Base-by-base conservation (phyloP, 2,888 invertebrate genomes). In the Pheosia tremula region DNA sequence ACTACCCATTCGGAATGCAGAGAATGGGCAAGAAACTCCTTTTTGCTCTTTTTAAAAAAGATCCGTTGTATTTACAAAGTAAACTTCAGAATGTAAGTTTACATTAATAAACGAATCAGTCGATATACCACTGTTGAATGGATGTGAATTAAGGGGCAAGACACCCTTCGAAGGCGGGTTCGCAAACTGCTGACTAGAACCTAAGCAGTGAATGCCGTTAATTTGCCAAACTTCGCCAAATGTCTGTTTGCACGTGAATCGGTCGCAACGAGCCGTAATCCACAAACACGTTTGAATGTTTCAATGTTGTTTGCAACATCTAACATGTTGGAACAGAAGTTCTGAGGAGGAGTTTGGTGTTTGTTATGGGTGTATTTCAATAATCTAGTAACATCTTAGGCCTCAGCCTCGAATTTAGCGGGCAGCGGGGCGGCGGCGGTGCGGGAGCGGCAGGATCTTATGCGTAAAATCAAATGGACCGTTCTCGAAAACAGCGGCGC, bases 151-250 rank as follows among this genome's bases (percentile, higher is more conserved):
- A 24, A 24, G 24, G 24, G 24, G 24, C 47, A 47, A 4, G n/a
- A 11, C 9, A 43, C 47, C 47, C n/a, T 47, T 11, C 11, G 11
- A 4, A n/a, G 5, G 0, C 4, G n/a, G 11, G n/a, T 47, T 47
- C 47, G 5, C 47, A 50, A 50, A 53, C 56, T 24, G 41, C 56
- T 56, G 56, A 56, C 41, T 56, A 38, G 10, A 9, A 7, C 8
- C 45, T 65, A 43, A 58, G 69, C 71, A 69, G 68, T 82, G 82
- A 82, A 81, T 81, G 74, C 75, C 77, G 74, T 76, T 80, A 83
- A 84, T 84, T 81, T 78, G 74, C 67, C 65, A 61, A 72, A 75
- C 80, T 84, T 84, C 60, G 73, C 76, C 68, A 81, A 81, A 80
- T 79, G 61, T 36, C 72, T 57, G 64, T 77, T 77, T 73, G 80